phyloP scores from a whole-genome alignment of 2,888 invertebrate species.

The Agrypnus murinus region DNA sequence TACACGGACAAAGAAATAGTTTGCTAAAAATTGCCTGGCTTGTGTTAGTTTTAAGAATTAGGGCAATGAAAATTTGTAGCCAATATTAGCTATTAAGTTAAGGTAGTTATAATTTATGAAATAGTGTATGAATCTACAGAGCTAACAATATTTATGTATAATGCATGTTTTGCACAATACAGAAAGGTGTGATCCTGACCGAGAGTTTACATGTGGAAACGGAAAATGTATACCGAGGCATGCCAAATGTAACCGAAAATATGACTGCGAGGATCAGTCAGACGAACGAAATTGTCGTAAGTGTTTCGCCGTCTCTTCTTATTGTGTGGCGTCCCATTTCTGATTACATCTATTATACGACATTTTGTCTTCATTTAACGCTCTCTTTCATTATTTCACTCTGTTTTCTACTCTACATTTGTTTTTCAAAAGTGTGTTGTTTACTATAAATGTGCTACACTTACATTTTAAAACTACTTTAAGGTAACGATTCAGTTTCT shows the following conservation, averaged over 20 bases:
- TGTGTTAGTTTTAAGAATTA: not conserved
- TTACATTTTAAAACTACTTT: slow-evolving; percentile 20
- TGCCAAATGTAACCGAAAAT: slow-evolving; percentile 82
- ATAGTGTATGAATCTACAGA: slow-evolving; percentile 17
- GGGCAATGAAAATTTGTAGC: too few relatives aligned
- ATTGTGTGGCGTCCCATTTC: slow-evolving; percentile 41
- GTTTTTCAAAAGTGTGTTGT: slow-evolving; percentile 23
- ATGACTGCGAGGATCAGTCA: slow-evolving; percentile 80
- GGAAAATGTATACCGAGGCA: slow-evolving; percentile 82
- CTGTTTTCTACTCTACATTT: slow-evolving; percentile 40
- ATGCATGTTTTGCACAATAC: slow-evolving; percentile 47
- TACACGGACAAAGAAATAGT: not conserved
- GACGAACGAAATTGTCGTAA: slow-evolving; percentile 84
- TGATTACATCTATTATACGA: slow-evolving; percentile 33
- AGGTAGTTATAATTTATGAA: slow-evolving; percentile 11
- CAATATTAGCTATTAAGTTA: too few relatives aligned
- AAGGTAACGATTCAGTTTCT: slow-evolving; percentile 8
- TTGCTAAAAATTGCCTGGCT: slow-evolving; percentile 5
- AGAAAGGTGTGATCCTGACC: slow-evolving; percentile 57
- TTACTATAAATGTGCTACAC: slow-evolving; percentile 14
- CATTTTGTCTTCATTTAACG: slow-evolving; percentile 36
- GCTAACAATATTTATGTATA: slow-evolving; percentile 38
- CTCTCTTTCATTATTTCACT: slow-evolving; percentile 34
- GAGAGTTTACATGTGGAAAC: slow-evolving; percentile 81
- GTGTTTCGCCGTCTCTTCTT: slow-evolving; percentile 65